Percentiles rank a stretch among this genome's conserved stretches.
Conservation (phyloP, 2,888 invertebrate genomes). For the Plusia festucae region DNA sequence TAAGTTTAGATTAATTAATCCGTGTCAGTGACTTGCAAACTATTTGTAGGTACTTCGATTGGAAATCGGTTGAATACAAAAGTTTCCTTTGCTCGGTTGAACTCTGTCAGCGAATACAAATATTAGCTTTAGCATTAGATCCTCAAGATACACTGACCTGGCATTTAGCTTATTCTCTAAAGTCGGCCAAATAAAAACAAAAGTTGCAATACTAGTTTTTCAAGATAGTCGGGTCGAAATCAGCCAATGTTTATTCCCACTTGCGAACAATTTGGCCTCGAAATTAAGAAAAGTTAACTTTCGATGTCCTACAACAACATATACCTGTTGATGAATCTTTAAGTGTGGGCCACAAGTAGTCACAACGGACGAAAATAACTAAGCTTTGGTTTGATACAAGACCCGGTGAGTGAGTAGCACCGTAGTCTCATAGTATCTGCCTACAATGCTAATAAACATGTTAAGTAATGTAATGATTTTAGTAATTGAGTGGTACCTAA, state of each 20-base stretch:
- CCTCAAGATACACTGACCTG: constrained; percentile 64
- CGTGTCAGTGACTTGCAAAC: constrained; percentile 9
- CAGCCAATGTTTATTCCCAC: constrained; percentile 69
- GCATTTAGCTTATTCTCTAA: constrained; percentile 58
- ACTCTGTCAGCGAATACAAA: background rate
- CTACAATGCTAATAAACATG: background rate
- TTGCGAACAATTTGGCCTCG: constrained; percentile 79
- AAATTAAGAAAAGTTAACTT: constrained; percentile 72
- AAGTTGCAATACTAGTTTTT: constrained; percentile 85
- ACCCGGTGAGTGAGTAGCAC: constrained; percentile 15
- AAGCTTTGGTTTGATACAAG: constrained; percentile 2
- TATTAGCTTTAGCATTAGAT: constrained; percentile 20
- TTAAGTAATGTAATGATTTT: background rate
- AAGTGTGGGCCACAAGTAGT: constrained; percentile 9
- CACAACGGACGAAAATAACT: constrained; percentile 16
- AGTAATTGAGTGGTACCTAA: background rate
- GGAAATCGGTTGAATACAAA: constrained; percentile 1
- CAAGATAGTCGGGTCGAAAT: constrained; percentile 79
- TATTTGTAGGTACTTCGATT: constrained; percentile 28
- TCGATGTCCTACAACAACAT: constrained; percentile 66
- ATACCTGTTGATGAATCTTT: constrained; percentile 45
- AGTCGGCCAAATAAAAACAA: constrained; percentile 81
- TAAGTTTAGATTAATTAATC: constrained; percentile 23
- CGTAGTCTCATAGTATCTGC: no score
- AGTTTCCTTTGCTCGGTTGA: background rate